Base-by-base conservation (phyloP, 2,113 vertebrate genomes). In the Morone saxatilis region DNA sequence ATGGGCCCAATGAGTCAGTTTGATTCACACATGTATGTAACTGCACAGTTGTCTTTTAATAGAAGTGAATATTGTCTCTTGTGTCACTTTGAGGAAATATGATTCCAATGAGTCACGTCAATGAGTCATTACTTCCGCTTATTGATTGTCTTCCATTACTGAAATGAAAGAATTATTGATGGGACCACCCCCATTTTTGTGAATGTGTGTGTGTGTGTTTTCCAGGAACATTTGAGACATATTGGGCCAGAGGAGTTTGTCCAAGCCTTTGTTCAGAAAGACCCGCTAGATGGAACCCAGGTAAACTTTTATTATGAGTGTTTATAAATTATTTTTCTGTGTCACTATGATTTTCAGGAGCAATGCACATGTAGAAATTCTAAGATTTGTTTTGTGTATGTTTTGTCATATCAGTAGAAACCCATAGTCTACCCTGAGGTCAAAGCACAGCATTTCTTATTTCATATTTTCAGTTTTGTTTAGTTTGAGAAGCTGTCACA, bases 241-340 rank as follows among this genome's bases (percentile, higher is more conserved):
- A 99, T 99, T 19, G 98, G 97, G 47, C 98, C 98, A 0, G 98
- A 99, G 91, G 98, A 99, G 88, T 99, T 99, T 92, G 96, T 99
- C 82, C 97, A 99, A 80, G 97, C 98, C 0, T 98, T 99, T 91
- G 96, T 96, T 57, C 98, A 97, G 87, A 99, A 99, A 94, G 97
- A 97, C 89, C 96, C 96, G 11, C 93, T 99, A 51, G 97, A 97
- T 92, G 98, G 96, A 72, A 96, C 97, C 71, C 96, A 97, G 98
- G 97, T 99, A 95, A 86, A 93, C 45, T n/a, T 73, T 45, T 40
- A 43, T 70, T 45, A 3, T 31, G 31, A 31, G 31, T 13, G 13
- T 40, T 31, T 20, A 31, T 38, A 7, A 5, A 63, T 36, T 63
- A 9, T 41, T 57, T 45, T 16, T 11, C 19, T 13, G 16, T 17